Evolutionary conservation across 2,797 vertebrate genomes (phyloP), one percentile per base, ranked within the genome.

Genomic region (Potorous gilbertii): DNA sequence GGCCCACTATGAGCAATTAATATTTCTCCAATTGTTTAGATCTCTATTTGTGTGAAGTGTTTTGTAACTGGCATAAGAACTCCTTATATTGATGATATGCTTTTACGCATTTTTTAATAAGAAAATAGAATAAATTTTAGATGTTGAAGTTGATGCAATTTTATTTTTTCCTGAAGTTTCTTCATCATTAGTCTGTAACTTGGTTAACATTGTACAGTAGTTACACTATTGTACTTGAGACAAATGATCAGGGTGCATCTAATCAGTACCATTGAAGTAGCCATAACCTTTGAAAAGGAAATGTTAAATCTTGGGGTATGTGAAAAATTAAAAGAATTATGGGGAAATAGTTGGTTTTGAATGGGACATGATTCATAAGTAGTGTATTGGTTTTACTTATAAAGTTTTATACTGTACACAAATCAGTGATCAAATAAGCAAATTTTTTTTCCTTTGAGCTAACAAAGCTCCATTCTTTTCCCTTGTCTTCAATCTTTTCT

Each of bases 51-150:
- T 62, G 13, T 57, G 29, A 59, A 62, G 31, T 62, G 12, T 62
- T 62, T 62, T 34, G 31, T 62, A 98, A 98, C 98, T 98, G 98
- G 98, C 98, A 98, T 98, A 98, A 98, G 96, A 98, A 98, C 98
- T 98, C 98, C 98, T 98, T 98, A 6, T 56, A 6, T 56, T 56
- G 21, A 56, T 56, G 4, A 8, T 56, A 27, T 27, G 5, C 21
- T 56, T 56, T 56, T 56, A 98, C 95, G 98, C 98, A 98, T 99
- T 98, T 97, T 98, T 98, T 98, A 98, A 98, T 98, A 98, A 98
- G 98, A 97, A 97, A 98, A 94, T 98, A 98, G 98, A 97, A 99
- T 97, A 98, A 98, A 98, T 98, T 99, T 99, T 99, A 99, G 98
- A 98, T 98, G 97, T 98, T 98, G 98, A 97, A 97, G 98, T 97